These are phyloP conservation scores for Galaxea fascicularis DNA, from an alignment of 92 coral and sea anemone species.

Conservation along the genomic window DNA sequence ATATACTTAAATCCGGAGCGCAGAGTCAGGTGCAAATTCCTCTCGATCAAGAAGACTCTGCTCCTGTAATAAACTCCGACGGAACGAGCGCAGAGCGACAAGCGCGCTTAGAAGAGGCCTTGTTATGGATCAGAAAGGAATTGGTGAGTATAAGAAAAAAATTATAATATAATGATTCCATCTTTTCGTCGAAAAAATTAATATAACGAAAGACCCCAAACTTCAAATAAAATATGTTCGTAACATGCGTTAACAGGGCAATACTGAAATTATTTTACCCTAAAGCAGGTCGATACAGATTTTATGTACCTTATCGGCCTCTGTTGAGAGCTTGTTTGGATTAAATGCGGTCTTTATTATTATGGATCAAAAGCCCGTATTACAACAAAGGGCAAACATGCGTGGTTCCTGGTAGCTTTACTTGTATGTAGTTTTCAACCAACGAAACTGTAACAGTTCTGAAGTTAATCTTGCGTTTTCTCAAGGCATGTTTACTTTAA, in stretches of 20 bases:
- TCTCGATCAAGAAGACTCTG: conserved; percentile 34
- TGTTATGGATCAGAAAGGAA: conserved; percentile 92
- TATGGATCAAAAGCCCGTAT: neutral
- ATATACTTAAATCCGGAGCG: conserved; percentile 52
- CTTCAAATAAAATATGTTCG: neutral
- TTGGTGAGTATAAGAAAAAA: conserved; percentile 70
- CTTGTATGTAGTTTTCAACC: neutral
- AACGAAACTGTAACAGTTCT: too few relatives aligned
- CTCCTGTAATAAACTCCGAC: conserved; percentile 80
- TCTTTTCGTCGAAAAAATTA: neutral
- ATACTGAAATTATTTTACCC: neutral
- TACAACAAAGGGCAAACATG: neutral
- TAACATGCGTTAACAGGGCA: too few relatives aligned
- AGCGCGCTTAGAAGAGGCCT: conserved; percentile 83
- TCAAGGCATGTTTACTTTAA: neutral
- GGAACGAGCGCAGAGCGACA: conserved; percentile 92
- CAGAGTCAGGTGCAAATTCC: conserved; percentile 47
- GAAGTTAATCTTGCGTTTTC: neutral
- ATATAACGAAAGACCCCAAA: neutral
- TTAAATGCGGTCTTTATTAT: conserved; percentile 17
- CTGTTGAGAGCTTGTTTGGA: conserved; percentile 23
- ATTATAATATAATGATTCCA: neutral
- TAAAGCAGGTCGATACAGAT: conserved; percentile 3
- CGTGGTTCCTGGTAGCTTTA: neutral
- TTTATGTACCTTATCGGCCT: neutral